Evolutionary conservation across 2,797 vertebrate species (phyloP).

Genomic region (Periophthalmus magnuspinnatus): DNA sequence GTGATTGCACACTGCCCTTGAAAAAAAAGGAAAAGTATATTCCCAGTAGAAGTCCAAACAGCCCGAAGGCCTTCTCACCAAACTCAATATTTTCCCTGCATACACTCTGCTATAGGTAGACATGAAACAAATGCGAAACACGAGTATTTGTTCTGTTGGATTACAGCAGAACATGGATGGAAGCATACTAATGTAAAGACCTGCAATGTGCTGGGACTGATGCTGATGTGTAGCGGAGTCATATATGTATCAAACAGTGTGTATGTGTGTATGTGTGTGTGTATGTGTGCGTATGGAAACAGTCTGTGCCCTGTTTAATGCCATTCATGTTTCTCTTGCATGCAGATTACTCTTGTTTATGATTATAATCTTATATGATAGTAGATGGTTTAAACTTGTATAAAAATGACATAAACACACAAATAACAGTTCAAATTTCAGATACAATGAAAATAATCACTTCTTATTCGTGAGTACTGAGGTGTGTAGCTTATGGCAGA

Average conservation of each 20-base stretch:
- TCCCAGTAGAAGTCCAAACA: slow-evolving; percentile 67
- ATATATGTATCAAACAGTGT: background rate
- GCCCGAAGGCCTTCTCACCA: slow-evolving; percentile 56
- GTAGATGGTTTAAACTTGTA: no score
- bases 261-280: no score
- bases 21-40: slow-evolving; percentile 58
- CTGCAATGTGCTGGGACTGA: background rate
- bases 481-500: no score
- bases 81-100: slow-evolving; percentile 61
- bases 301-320: no score
- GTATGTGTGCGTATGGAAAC: no score
- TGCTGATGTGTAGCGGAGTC: background rate
- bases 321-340: no score
- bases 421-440: background rate
- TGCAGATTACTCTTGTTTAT: no score
- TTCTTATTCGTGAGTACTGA: no score
- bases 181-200: slow-evolving; percentile 7
- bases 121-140: slow-evolving; percentile 35
- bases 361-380: no score
- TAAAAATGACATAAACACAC: background rate
- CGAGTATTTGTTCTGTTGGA: slow-evolving; percentile 13
- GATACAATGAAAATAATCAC: background rate
- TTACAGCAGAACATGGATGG: slow-evolving; percentile 16
- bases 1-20: slow-evolving; percentile 67
- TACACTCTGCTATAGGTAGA: slow-evolving; percentile 57